Conservation (phyloP, 2,113 vertebrate species). For the Leuciscus idus region DNA sequence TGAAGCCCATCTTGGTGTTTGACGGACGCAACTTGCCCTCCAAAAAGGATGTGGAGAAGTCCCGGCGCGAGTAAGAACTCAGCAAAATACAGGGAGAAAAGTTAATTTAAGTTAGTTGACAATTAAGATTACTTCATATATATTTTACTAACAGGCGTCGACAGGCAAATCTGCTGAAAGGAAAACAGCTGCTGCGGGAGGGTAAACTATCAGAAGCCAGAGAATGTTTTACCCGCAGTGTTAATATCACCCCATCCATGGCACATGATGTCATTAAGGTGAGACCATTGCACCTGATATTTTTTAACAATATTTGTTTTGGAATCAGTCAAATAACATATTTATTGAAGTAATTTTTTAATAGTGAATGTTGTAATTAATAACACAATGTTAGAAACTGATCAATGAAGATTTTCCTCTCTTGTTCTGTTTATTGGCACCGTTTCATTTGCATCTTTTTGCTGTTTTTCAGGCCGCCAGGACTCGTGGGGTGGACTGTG, state of each 20-base stretch:
- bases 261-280: constrained; percentile 93
- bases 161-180: constrained; percentile 87
- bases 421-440: not conserved
- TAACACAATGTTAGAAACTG: not conserved
- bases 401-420: not conserved
- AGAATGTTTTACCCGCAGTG: constrained; percentile 88
- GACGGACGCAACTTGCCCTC: constrained; percentile 96
- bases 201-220: constrained; percentile 89
- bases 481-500: constrained; percentile 85
- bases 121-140: not conserved
- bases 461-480: constrained; percentile 80
- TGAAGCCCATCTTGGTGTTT: constrained; percentile 93
- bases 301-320: not conserved
- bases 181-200: constrained; percentile 89
- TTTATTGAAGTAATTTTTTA: not conserved
- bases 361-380: not conserved
- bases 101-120: not conserved
- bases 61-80: constrained; percentile 88
- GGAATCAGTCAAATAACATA: not conserved
- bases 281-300: constrained; percentile 45
- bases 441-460: not conserved
- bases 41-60: constrained; percentile 91
- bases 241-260: constrained; percentile 92
- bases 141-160: constrained; percentile 78
- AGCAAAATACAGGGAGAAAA: not conserved